phyloP scores from a whole-genome alignment of 2,797 vertebrate species.

The Tarsius wallacei region DNA sequence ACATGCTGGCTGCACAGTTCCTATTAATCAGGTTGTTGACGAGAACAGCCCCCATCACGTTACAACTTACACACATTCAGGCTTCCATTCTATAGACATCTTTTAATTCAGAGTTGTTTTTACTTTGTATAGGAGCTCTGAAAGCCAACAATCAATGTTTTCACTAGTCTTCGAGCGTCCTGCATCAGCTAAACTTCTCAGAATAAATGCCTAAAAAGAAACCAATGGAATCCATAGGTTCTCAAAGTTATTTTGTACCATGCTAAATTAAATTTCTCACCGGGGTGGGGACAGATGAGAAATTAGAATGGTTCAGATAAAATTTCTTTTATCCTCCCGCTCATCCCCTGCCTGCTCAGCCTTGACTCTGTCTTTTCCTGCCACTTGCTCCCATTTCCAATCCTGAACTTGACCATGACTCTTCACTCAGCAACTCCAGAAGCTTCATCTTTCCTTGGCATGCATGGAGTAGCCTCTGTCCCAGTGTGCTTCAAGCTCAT shows the following conservation, averaged over 20 bases:
- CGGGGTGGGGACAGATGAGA: background rate
- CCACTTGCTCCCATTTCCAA: background rate
- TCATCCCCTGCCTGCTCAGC: background rate
- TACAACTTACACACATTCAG: background rate
- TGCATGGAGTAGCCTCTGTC: background rate
- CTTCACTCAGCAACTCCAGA: background rate
- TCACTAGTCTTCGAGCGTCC: background rate
- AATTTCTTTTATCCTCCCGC: background rate
- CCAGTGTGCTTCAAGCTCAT: background rate
- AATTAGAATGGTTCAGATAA: background rate
- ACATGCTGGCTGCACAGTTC: background rate
- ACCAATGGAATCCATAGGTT: background rate
- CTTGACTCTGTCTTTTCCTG: background rate
- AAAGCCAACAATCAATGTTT: conserved; percentile 5
- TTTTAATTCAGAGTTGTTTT: background rate
- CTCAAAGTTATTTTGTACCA: conserved; percentile 20
- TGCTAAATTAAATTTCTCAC: conserved; percentile 1
- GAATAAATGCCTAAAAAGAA: conserved; percentile 11
- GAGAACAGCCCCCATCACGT: background rate
- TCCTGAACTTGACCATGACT: background rate
- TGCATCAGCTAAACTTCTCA: conserved; percentile 13
- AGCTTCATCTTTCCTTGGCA: background rate
- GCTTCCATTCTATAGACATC: background rate
- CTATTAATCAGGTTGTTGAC: background rate
- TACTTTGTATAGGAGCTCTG: background rate